Conservation (phyloP, 2,797 vertebrate genomes). For the Tragopan temminckii region DNA sequence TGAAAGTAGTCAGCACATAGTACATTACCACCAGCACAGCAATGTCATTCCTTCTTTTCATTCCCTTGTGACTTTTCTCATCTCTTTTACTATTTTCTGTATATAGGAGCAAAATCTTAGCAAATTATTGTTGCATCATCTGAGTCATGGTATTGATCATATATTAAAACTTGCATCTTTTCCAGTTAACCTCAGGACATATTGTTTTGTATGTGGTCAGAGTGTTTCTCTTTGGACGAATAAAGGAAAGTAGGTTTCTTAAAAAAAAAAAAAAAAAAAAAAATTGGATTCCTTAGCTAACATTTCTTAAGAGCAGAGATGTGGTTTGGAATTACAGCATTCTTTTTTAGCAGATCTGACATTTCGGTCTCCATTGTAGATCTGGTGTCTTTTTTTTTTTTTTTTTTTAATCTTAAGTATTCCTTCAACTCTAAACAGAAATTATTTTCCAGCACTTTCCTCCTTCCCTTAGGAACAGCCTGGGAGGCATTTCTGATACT, state of each 20-base stretch:
- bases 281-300: background rate
- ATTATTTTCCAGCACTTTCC: background rate
- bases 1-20: rapidly evolving
- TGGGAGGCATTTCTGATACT: background rate
- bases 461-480: background rate
- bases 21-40: background rate
- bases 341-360: background rate
- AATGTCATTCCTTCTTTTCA: background rate
- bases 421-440: background rate
- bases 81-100: background rate
- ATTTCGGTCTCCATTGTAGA: background rate
- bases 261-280: background rate
- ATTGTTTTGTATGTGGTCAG: background rate
- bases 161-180: background rate
- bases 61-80: background rate
- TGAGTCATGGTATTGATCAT: background rate
- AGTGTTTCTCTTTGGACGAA: background rate
- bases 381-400: background rate
- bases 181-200: background rate
- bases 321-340: background rate
- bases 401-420: too few relatives aligned
- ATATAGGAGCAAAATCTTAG: background rate
- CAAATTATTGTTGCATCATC: background rate
- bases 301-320: background rate
- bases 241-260: background rate